Percentiles rank a stretch among this genome's conserved stretches.
Evolutionary conservation across 2,113 vertebrate species (phyloP).

Genomic region (Alosa alosa): DNA sequence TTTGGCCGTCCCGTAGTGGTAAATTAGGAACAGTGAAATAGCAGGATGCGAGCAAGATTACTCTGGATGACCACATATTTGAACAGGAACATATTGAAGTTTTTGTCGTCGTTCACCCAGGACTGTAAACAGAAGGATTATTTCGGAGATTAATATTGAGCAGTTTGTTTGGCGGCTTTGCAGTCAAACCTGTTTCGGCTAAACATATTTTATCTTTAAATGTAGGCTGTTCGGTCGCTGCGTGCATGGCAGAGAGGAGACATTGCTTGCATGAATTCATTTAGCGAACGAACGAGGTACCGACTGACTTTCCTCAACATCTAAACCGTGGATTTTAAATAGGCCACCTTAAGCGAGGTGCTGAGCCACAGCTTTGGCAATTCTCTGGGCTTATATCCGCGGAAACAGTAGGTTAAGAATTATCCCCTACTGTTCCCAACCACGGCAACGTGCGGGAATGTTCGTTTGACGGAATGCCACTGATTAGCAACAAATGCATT

Average conservation of each 20-base stretch:
- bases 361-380: not conserved
- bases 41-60: slow-evolving; percentile 4
- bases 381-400: not conserved
- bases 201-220: not conserved
- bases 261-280: not conserved
- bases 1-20: not conserved
- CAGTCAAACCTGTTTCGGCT: not conserved
- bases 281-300: not conserved
- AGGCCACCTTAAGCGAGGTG: not conserved
- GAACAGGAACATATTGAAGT: slow-evolving; percentile 1
- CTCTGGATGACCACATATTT: not conserved
- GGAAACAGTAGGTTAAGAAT: not conserved
- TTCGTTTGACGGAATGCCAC: not conserved
- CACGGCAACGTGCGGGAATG: not conserved
- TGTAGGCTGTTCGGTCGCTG: not conserved
- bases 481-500: slow-evolving; percentile 1
- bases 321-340: slow-evolving; percentile 14
- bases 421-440: not conserved
- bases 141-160: slow-evolving; percentile 15
- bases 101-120: not conserved
- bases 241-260: not conserved
- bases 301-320: slow-evolving; percentile 3
- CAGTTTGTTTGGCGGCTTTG: slow-evolving; percentile 13
- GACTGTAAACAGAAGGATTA: slow-evolving; percentile 16
- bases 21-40: not conserved